Evolutionary conservation across 1,140 invertebrate species (phyloP).

Genomic region (Coptotermes formosanus): DNA sequence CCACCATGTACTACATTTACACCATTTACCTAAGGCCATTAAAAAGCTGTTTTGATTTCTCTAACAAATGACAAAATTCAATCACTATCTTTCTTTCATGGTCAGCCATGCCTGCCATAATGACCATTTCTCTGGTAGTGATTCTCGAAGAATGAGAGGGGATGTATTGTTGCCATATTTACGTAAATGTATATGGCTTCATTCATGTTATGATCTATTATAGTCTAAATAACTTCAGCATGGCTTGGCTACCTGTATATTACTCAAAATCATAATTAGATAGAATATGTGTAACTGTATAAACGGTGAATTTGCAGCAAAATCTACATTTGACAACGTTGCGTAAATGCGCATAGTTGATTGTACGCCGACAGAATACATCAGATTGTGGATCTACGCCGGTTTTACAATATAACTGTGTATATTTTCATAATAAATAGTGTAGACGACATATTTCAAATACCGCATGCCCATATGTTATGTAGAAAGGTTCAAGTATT

Average conservation of each 20-base stretch:
- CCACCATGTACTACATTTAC: background rate
- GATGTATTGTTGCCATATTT: constrained; percentile 23
- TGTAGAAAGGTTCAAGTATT: background rate
- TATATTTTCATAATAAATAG: background rate
- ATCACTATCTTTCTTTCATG: constrained; percentile 92
- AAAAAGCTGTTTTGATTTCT: constrained; percentile 97
- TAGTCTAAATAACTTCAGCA: background rate
- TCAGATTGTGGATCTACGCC: background rate
- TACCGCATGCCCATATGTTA: background rate
- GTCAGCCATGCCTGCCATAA: constrained; percentile 75
- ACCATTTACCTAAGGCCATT: constrained; percentile 86
- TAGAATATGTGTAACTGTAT: too few relatives aligned
- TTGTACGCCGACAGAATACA: background rate
- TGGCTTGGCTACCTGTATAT: background rate
- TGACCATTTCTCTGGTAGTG: constrained; percentile 53
- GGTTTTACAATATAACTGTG: background rate
- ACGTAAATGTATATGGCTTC: background rate
- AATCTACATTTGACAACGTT: background rate
- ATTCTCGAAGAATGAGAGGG: constrained; percentile 23
- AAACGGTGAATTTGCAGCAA: background rate
- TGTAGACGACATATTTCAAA: background rate
- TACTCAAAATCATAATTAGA: too few relatives aligned
- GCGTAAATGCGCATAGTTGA: background rate
- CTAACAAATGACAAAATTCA: constrained; percentile 94
- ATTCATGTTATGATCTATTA: background rate